Evolutionary conservation across 2,113 vertebrate genomes (phyloP).

Genomic region (Chamaetylas fuelleborni): DNA sequence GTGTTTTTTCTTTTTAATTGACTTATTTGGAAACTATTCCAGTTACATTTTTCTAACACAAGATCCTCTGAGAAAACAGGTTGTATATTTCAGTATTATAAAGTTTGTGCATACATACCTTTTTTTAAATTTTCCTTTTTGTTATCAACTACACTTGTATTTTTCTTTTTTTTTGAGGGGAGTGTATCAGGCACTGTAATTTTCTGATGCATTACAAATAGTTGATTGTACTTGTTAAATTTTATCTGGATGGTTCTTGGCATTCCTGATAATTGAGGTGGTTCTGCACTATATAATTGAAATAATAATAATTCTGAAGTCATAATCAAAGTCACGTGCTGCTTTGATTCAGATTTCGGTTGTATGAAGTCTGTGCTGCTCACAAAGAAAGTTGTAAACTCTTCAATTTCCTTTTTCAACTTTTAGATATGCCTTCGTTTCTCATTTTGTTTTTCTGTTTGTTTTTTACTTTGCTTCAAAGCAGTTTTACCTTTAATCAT

Average conservation of each 20-base stretch:
- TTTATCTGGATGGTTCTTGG: background rate
- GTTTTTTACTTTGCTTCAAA: background rate
- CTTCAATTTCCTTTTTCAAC: background rate
- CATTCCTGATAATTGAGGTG: background rate
- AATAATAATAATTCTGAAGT: conserved; percentile 34
- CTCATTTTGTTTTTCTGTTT: background rate
- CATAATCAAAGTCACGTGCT: conserved; percentile 8
- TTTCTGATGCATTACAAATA: background rate
- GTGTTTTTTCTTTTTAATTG: background rate
- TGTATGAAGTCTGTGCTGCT: background rate
- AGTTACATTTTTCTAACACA: background rate
- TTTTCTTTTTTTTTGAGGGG: background rate
- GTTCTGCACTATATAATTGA: background rate
- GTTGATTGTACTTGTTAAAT: background rate
- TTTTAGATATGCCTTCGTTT: background rate
- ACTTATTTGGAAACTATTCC: background rate
- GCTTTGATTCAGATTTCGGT: background rate
- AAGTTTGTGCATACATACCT: background rate
- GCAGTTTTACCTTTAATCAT: background rate
- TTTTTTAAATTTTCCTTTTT: no score
- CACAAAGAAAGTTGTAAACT: background rate
- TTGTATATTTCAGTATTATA: background rate
- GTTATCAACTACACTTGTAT: no score
- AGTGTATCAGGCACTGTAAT: background rate
- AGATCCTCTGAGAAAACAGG: background rate